Evolutionary conservation across 1,140 invertebrate genomes (phyloP), one percentile per base, ranked within the genome.

Genomic region (Augochlora pura): DNA sequence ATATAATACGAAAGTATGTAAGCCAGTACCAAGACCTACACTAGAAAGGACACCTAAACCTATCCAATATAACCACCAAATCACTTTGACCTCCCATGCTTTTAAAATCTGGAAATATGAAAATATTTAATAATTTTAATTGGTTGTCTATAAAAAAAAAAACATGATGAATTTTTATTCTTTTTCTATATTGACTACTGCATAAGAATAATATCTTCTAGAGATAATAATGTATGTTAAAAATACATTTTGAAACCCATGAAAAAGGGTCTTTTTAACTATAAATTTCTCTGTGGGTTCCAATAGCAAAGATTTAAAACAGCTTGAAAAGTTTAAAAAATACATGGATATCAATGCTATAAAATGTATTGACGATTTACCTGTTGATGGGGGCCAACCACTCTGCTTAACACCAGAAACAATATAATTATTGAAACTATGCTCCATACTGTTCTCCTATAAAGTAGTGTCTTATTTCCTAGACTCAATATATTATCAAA

Each of bases 1-100:
- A 92, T 99, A 99, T 54, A 99, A 94, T 18, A 99, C 94, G 94
- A 99, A 99, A 69, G 99, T 99, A 91, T 99, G 99, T 38, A 99
- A 95, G 9, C 99, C 99, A 0, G 98, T 99, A 18, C 99, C 99
- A 46, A 99, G 94, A 2, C 99, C 99, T 64, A 99, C 98, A 14
- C 98, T 99, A 32, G 98, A 99, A 68, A 99, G 94, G 25, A 99
- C 96, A 49, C 99, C 99, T 65, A 99, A 94, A 16, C 98, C 96
- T 80, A 99, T 94, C 99, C 99, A 99, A 94, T 99, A 99, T 12
- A 95, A 88, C 93, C 96, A 97, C 96, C 97, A 98, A 87, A 94
- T 92, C 54, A 94, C 86, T 88, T 94, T 94, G 69, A 88, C 87
- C 90, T 93, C 89, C 93, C 93, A 94, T 91, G 93, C 81, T 92